Evolutionary conservation across 2,888 invertebrate genomes (phyloP), one percentile per base, ranked within the genome.

Genomic region (Agonum fuliginosum): DNA sequence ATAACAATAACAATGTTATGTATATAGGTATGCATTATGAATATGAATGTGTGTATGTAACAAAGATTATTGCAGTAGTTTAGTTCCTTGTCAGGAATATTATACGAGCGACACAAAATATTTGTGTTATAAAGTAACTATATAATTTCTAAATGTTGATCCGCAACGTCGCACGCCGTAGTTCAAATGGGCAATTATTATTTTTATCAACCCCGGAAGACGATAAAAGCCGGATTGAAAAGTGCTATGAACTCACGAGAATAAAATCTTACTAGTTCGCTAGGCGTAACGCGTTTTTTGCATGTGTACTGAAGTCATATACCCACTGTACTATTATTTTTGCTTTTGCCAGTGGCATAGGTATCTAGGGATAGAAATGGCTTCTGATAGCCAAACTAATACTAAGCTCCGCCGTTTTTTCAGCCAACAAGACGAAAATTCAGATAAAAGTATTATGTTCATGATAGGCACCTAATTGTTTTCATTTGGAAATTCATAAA

Each of bases 181-280:
- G 6, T 46, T 46, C 17, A 2, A 46, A 46, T 46, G 46, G 46
- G 46, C 17, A 46, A 46, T 46, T 34, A 34, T 65, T 65, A 34
- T 34, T 65, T 65, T 65, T 65, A 65, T 65, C 65, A 65, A 65
- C 65, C 34, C 30, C 65, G 65, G 65, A 65, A 65, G 19, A 37
- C 37, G 65, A 65, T 65, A 65, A 46, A 65, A 34, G 34, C 8
- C 19, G 30, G 17, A 65, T 17, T 37, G 65, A 65, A 65, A 65
- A 65, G 65, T 65, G 65, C 65, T 65, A 34, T 65, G 65, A 65
- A 65, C 65, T 65, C 65, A 27, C 37, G 46, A 46, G 46, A 46
- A 17, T 8, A 17, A 46, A 46, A 20, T 46, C 46, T 3, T 1
- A 17, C 5, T 4, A 17, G 46, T 46, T 12, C 6, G 14, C 4